phyloP scores from a whole-genome alignment of 23 tunicate genomes.

The Phallusia fumigata region DNA sequence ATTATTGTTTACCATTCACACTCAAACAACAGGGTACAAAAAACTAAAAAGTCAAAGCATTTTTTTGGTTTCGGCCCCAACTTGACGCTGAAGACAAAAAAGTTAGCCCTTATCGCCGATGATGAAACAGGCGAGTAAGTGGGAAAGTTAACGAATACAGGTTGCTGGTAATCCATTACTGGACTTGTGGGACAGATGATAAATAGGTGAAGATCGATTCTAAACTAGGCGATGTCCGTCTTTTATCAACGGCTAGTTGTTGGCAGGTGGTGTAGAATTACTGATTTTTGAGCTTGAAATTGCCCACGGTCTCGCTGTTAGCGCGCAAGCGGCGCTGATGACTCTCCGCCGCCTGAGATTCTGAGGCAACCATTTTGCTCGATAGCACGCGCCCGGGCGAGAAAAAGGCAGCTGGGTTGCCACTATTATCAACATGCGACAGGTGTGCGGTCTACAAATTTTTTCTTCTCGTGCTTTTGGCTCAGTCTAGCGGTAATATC shows the following conservation, averaged over 20 bases:
- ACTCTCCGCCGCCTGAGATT: not conserved
- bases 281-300: slow-evolving; percentile 32
- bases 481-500: not conserved
- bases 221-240: not conserved
- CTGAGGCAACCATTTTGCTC: not conserved
- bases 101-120: too few relatives aligned
- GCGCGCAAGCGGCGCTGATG: slow-evolving; percentile 3
- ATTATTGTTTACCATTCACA: too few relatives aligned
- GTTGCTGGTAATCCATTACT: not conserved
- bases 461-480: not conserved
- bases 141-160: too few relatives aligned
- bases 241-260: not conserved
- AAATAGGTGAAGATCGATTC: not conserved
- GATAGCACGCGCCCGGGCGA: not conserved
- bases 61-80: too few relatives aligned
- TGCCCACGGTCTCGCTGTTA: not conserved
- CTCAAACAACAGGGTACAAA: too few relatives aligned
- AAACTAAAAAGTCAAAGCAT: too few relatives aligned
- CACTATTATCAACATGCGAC: not conserved
- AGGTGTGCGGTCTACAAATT: not conserved
- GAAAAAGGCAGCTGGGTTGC: not conserved
- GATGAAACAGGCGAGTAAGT: too few relatives aligned
- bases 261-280: slow-evolving; percentile 8
- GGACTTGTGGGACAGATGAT: not conserved
- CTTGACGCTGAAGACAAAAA: too few relatives aligned